Base-by-base conservation (phyloP, 2,113 vertebrate species). In the Cynopterus brachyotis region DNA sequence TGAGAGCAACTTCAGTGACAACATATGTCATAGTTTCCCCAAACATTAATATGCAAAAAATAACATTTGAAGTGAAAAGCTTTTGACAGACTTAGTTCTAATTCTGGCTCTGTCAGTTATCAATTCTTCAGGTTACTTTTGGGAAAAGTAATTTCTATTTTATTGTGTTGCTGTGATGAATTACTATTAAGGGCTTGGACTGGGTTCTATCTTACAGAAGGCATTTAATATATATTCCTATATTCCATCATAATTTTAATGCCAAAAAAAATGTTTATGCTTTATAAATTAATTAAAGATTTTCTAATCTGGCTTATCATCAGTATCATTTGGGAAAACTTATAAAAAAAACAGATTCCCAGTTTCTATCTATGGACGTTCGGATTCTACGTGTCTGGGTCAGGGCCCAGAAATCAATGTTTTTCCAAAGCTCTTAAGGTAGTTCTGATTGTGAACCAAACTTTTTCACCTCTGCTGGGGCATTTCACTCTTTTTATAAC, bases 1-100 rank as follows among this genome's bases (percentile, higher is more conserved):
- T 60, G 75, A 94, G 89, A 89, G 57, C 64, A 96, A 17, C 79
- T 86, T 89, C 26, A 72, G 55, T 95, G 60, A 94, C 78, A 94
- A 64, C 53, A 50, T 76, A 84, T 80, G 86, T 73, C 85, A 82
- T 35, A n/a, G 73, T 66, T 53, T 32, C 2, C 82, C 24, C 55
- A 89, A 75, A 75, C 75, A 59, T 19, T 32, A 50, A 40, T 64
- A 42, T 95, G 94, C 57, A 70, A 94, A 91, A 83, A 17, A 28
- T 30, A n/a, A 40, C 22, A 11, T 92, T 53, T 83, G 37, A 26
- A 83, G 4, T 42, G 45, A 75, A 86, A 89, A 66, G 20, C 45
- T 50, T 59, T 79, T 37, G 45, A 28, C 5, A 81, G 40, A 78
- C 35, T 72, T 57, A 55, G 42, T 26, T 79, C 28, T 50, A 66